A percentile compares a stretch with the other conserved stretches of the same genome.
Conservation (phyloP, 37 sponge, comb jelly and placozoan species). For the Aphrocallistes beatrix region DNA sequence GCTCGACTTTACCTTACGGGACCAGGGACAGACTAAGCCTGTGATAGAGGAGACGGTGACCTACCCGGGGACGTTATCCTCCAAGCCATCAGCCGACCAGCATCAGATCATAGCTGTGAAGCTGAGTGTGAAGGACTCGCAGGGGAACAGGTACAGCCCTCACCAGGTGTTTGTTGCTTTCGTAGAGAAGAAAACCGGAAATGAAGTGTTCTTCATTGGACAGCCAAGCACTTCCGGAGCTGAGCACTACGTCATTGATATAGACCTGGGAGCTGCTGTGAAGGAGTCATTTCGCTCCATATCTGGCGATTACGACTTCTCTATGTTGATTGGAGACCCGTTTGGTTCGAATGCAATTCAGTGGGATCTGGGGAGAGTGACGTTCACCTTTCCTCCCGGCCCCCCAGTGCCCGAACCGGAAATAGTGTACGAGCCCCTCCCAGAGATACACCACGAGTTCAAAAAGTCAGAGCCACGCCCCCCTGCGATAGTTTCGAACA, state of each 20-base stretch:
- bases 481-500: background rate
- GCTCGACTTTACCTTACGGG: background rate
- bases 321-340: background rate
- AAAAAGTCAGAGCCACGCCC: background rate
- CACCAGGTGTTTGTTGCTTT: background rate
- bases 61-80: background rate
- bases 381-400: background rate
- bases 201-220: conserved; percentile 12
- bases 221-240: background rate
- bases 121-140: background rate
- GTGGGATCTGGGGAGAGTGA: background rate
- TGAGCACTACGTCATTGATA: background rate
- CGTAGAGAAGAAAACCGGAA: background rate
- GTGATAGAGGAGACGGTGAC: background rate
- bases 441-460: background rate
- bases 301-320: background rate
- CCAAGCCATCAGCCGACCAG: background rate
- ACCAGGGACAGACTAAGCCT: background rate
- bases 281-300: background rate
- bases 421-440: background rate
- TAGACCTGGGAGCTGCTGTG: background rate
- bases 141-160: background rate
- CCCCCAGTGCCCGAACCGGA: background rate
- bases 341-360: background rate
- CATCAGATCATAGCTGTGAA: background rate